Evolutionary conservation across 2,888 invertebrate species (phyloP).

Genomic region (Apamea anceps): DNA sequence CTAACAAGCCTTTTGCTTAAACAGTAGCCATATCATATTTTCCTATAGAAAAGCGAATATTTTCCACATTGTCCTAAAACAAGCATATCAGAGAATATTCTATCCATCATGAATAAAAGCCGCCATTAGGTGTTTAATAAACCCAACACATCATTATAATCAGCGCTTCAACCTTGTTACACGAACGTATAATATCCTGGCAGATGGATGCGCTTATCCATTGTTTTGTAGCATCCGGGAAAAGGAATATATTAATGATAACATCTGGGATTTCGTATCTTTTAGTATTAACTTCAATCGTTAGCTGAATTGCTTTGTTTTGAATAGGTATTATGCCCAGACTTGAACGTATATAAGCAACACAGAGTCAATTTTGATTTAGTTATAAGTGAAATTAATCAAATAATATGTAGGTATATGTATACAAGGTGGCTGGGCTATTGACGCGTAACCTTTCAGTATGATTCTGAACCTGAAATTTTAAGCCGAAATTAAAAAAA

Average conservation of each 20-base stretch:
- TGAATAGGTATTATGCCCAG: background rate
- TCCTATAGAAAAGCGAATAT: background rate
- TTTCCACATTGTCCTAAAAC: background rate
- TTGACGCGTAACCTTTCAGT: no score
- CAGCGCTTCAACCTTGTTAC: constrained; percentile 49
- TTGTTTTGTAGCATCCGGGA: constrained; percentile 24
- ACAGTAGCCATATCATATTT: background rate
- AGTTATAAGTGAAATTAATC: background rate
- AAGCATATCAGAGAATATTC: background rate
- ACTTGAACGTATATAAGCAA: background rate
- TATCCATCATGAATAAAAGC: constrained; percentile 16
- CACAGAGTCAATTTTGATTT: background rate
- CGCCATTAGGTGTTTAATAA: constrained; percentile 50
- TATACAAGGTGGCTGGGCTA: no score
- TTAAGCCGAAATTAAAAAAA: no score
- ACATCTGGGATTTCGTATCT: background rate
- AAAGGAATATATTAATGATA: background rate
- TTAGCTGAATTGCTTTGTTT: background rate
- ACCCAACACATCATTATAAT: constrained; percentile 58
- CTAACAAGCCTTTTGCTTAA: background rate
- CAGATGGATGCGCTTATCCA: constrained; percentile 38
- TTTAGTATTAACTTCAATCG: background rate
- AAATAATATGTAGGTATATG: no score
- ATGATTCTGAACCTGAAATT: no score
- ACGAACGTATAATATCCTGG: constrained; percentile 33